A percentile compares a stretch with the other conserved stretches of the same genome.
These are phyloP conservation scores for Agonopterix heracliana DNA, from an alignment of 2,888 invertebrate species.

Conservation along the genomic window DNA sequence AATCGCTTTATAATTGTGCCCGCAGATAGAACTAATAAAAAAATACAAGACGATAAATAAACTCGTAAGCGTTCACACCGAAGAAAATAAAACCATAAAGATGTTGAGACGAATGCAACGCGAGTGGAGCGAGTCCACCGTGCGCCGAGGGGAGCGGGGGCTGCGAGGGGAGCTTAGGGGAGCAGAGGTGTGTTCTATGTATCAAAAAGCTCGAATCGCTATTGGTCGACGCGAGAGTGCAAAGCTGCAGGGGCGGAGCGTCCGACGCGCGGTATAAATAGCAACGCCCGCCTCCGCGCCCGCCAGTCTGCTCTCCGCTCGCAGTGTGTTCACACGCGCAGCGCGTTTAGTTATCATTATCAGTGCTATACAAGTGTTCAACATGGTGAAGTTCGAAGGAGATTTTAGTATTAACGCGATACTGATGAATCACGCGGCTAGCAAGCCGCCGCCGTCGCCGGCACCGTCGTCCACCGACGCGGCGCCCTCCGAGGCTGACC, in stretches of 20 bases:
- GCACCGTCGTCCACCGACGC: constrained; percentile 56
- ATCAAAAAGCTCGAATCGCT: constrained; percentile 48
- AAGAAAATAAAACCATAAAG: constrained; percentile 19
- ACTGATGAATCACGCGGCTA: constrained; percentile 76
- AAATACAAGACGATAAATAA: constrained; percentile 34
- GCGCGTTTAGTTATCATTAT: constrained; percentile 21
- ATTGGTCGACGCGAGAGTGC: constrained; percentile 38
- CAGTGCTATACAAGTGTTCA: constrained; percentile 46
- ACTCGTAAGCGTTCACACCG: constrained; percentile 21
- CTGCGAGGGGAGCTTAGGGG: constrained; percentile 29
- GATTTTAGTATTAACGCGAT: constrained; percentile 90
- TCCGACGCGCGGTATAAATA: constrained; percentile 44
- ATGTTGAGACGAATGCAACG: constrained; percentile 10
- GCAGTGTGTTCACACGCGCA: constrained; percentile 51
- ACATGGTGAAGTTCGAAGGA: constrained; percentile 77
- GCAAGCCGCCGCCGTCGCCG: constrained; percentile 60
- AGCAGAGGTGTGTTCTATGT: constrained; percentile 49
- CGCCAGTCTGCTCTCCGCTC: constrained; percentile 60
- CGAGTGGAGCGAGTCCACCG: constrained; percentile 9
- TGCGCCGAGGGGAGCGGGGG: constrained; percentile 13
- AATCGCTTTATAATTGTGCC: constrained; percentile 42
- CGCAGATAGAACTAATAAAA: constrained; percentile 34
- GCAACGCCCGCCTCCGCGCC: constrained; percentile 58
- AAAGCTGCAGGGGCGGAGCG: constrained; percentile 49
- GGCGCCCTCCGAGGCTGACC: constrained; percentile 55